These are phyloP conservation scores for Philypnodon macrostomus DNA, from an alignment of 2,797 vertebrate species.

Conservation along the genomic window DNA sequence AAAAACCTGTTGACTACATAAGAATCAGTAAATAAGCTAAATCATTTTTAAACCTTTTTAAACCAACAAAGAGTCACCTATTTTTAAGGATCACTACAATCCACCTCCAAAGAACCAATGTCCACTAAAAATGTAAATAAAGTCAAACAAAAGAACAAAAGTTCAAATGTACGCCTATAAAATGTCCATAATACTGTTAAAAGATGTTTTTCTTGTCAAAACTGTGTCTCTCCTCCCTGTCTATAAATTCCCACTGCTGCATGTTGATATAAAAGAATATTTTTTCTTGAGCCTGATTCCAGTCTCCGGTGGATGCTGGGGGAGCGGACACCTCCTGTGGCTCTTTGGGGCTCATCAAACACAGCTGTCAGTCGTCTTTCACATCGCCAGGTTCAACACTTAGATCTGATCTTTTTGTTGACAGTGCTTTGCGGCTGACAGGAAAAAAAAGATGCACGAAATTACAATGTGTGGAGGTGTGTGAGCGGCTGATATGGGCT, in stretches of 20 bases:
- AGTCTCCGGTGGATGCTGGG: neutral
- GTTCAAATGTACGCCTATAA: neutral
- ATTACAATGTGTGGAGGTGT: constrained; percentile 49
- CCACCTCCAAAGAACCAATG: too few relatives aligned
- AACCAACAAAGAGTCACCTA: too few relatives aligned
- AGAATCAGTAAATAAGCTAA: too few relatives aligned
- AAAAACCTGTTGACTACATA: too few relatives aligned
- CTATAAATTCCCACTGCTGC: constrained; percentile 1
- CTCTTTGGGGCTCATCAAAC: constrained; percentile 26
- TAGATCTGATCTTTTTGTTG: constrained; percentile 51
- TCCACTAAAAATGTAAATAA: neutral
- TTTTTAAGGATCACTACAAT: too few relatives aligned
- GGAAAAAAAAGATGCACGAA: constrained; percentile 34
- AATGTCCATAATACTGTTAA: too few relatives aligned
- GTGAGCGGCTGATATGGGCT: constrained; percentile 65
- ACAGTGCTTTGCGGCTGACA: constrained; percentile 38
- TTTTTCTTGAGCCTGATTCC: constrained; percentile 6
- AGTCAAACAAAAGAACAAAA: constrained; percentile 3
- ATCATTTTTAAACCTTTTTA: too few relatives aligned
- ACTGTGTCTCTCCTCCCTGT: neutral
- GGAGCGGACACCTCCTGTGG: constrained; percentile 21
- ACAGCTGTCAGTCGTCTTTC: constrained; percentile 41
- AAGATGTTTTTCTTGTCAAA: neutral
- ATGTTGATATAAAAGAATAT: constrained; percentile 10
- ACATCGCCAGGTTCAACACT: constrained; percentile 54